Percentiles rank a stretch among this genome's conserved stretches.
Evolutionary conservation across 2,113 vertebrate genomes (phyloP).

Genomic region (Conger conger): DNA sequence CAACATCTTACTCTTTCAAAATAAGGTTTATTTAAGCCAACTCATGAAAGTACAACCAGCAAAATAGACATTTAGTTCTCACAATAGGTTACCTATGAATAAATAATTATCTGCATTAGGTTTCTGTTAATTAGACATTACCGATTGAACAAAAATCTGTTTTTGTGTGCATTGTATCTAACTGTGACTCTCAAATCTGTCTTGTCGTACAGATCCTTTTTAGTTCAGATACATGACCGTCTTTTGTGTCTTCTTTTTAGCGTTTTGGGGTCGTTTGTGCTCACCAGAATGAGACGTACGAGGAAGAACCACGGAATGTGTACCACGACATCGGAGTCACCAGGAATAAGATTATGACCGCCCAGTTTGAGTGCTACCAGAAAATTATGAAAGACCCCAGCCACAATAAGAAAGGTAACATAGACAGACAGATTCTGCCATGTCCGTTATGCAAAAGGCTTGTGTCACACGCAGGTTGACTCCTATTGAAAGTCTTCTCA

Average conservation of each 20-base stretch:
- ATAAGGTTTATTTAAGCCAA: background rate
- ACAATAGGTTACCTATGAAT: background rate
- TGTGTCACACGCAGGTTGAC: too few relatives aligned
- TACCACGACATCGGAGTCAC: conserved; percentile 72
- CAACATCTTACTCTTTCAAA: background rate
- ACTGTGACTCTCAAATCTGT: too few relatives aligned
- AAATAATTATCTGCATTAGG: background rate
- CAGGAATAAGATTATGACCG: conserved; percentile 90
- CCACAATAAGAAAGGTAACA: conserved; percentile 52
- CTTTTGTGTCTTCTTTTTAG: conserved; percentile 51
- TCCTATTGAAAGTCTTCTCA: too few relatives aligned
- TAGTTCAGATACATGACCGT: background rate
- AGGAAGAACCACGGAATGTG: conserved; percentile 56
- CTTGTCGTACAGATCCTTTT: background rate
- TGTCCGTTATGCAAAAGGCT: too few relatives aligned
- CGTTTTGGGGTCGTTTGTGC: conserved; percentile 64
- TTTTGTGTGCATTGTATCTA: too few relatives aligned
- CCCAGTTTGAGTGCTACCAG: conserved; percentile 97
- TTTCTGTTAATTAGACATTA: background rate
- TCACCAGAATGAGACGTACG: conserved; percentile 65
- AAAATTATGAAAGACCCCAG: conserved; percentile 84
- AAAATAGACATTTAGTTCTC: background rate
- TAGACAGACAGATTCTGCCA: too few relatives aligned
- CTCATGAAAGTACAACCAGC: background rate
- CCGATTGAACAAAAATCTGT: too few relatives aligned